Base-by-base conservation (phyloP, 2,113 vertebrate species). In the Limanda limanda region DNA sequence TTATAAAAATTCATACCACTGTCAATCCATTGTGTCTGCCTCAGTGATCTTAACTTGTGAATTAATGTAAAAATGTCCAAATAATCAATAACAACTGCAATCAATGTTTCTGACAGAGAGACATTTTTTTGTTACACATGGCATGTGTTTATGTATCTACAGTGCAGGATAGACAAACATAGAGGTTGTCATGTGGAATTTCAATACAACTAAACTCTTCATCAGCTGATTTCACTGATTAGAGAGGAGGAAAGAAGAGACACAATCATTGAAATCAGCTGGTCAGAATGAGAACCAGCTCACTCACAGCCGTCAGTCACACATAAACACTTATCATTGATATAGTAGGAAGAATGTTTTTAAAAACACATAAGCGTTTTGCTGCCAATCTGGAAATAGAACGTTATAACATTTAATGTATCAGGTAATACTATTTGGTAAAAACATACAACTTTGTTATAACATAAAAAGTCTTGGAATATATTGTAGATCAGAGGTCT, bases 171-270 rank as follows among this genome's bases (percentile, higher is more conserved):
- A 69, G 63, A 56, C 61, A 58, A 74, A 66, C 12, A 31, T 78
- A 69, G 71, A 84, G 64, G 57, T 83, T 84, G 75, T 79, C 77
- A 79, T 78, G 71, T 31, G 10, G 71, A 40, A 20, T 76, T 84
- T 84, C 24, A 58, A 68, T 76, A 74, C 70, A 76, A 74, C 62
- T 31, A 67, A 61, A 58, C 51, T 25, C 72, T 77, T 83, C 79
- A 88, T 88, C 69, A 78, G 74, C 62, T 80, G 79, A 86, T 79
- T 90, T 74, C 72, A 14, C 75, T 86, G 77, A 88, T 88, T 86
- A 83, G 15, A 77, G 67, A 76, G 25, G 58, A 60, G 66, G 71
- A 73, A 78, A 78, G 70, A 77, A 23, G 57, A 76, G 52, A 81
- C 69, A 62, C 75, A 31, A 31, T 31, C 31, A 84, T 80, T 76